Conservation (phyloP, 2,888 invertebrate genomes). For the Eledona agricola region DNA sequence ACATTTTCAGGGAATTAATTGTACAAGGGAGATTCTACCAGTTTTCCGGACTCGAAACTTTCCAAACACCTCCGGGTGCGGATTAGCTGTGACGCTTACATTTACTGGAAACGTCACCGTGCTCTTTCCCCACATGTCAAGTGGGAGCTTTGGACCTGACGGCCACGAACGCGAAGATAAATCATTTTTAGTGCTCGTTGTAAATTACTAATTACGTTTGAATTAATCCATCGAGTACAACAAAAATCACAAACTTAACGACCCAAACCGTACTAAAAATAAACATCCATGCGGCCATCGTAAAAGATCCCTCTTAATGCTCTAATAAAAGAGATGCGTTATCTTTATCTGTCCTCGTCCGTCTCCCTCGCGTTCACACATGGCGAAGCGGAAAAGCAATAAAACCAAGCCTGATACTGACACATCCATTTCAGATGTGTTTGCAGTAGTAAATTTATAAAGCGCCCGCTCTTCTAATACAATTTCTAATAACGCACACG, state of each 20-base stretch:
- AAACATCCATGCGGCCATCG: slow-evolving; percentile 26
- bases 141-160: too few relatives aligned
- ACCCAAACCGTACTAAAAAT: slow-evolving; percentile 10
- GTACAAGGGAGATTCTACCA: slow-evolving; percentile 5
- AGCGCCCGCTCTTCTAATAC: slow-evolving; percentile 8
- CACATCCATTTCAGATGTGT: slow-evolving; percentile 22
- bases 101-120: too few relatives aligned
- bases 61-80: too few relatives aligned
- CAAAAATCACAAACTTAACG: slow-evolving; percentile 17
- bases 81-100: too few relatives aligned
- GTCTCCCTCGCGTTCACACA: slow-evolving; percentile 13
- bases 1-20: too few relatives aligned
- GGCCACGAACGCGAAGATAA: too few relatives aligned
- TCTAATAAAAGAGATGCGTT: slow-evolving; percentile 18
- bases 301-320: slow-evolving; percentile 25
- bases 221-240: too few relatives aligned
- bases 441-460: slow-evolving; percentile 20
- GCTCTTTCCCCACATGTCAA: too few relatives aligned
- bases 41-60: slow-evolving; percentile 6
- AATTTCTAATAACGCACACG: slow-evolving; percentile 9
- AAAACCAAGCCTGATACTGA: slow-evolving; percentile 19
- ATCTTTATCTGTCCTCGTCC: slow-evolving; percentile 1
- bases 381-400: slow-evolving; percentile 7
- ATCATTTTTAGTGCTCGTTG: slow-evolving; percentile 4
- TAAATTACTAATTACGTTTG: slow-evolving; percentile 18